Evolutionary conservation across 2,113 vertebrate species (phyloP), one percentile per base, ranked within the genome.

Genomic region (Pelodiscus sinensis): DNA sequence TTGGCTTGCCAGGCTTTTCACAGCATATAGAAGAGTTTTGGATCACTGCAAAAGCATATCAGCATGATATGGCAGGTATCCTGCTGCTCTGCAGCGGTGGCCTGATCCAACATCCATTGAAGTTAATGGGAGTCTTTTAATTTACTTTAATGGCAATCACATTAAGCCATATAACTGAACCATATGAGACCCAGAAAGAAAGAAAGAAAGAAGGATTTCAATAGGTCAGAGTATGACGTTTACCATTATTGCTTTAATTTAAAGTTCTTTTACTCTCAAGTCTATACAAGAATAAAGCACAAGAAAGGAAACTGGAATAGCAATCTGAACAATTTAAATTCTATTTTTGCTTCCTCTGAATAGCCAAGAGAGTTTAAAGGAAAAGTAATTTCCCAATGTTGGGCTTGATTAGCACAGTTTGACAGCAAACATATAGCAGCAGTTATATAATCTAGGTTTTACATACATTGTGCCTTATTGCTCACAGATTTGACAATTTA

Each of bases 371-470:
- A 38, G 57, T 58, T 78, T 62, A 35, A 60, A 91, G 51, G 4
- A 50, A 86, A 85, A 82, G 79, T 60, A 78, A 94, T 94, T 94
- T 95, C 71, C 22, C 75, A 3, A 60, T 90, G 91, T 82, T 71
- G 79, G 62, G 58, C 52, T 56, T 79, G 86, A 90, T 93, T 79
- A 92, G 82, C 35, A 25, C 54, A 55, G 55, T 90, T 35, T 88
- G 85, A 89, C 77, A 92, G 90, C 54, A 73, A 18, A 92, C 2
- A 18, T 81, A 19, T 0, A 92, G 75, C 90, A 91, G 78, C 22
- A 62, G 86, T 16, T 91, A 2, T 10, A 19, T 38, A 58, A 56
- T 15, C 51, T 60, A 84, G 56, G 51, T n/a, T 92, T 91, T 73
- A 82, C 2, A 1, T 44, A 44, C 58, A 50, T 80, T 0, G 0